phyloP scores from a whole-genome alignment of 2,888 invertebrate species.

The Phrixothrix hirtus region DNA sequence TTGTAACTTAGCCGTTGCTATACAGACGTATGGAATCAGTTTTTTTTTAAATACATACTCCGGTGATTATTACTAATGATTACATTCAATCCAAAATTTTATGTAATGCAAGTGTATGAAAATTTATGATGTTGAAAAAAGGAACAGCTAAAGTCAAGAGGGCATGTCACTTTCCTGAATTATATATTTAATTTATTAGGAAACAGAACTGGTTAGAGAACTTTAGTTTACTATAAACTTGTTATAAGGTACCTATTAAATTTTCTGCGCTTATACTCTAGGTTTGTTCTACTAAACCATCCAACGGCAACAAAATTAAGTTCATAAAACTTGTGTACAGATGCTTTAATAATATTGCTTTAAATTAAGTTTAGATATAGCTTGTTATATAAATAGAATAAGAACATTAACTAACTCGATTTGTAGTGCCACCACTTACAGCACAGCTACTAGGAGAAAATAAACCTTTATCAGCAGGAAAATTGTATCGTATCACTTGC shows the following conservation, averaged over 20 bases:
- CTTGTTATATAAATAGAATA: neutral
- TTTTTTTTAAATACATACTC: too few relatives aligned
- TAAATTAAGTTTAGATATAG: neutral
- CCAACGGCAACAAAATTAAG: neutral
- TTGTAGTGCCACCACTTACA: constrained; percentile 72
- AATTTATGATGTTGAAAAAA: constrained; percentile 17
- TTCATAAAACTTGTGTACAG: neutral
- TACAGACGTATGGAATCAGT: too few relatives aligned
- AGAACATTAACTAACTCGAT: constrained; percentile 51
- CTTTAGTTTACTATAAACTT: constrained; percentile 16
- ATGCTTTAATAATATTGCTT: neutral
- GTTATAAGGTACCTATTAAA: constrained; percentile 19
- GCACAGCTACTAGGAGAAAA: constrained; percentile 71
- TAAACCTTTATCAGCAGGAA: constrained; percentile 71
- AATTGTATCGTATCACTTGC: constrained; percentile 71
- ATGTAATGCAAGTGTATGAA: too few relatives aligned
- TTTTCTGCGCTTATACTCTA: constrained; percentile 8
- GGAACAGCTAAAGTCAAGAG: constrained; percentile 14
- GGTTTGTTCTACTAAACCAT: constrained; percentile 6
- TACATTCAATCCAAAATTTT: too few relatives aligned
- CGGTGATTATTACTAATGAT: too few relatives aligned
- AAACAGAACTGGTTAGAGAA: constrained; percentile 20
- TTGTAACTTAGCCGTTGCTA: too few relatives aligned
- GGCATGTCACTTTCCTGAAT: constrained; percentile 14
- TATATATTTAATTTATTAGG: constrained; percentile 20